A percentile compares a stretch with the other conserved stretches of the same genome.
Conservation (phyloP, 2,797 vertebrate genomes). For the Silurus aristotelis region DNA sequence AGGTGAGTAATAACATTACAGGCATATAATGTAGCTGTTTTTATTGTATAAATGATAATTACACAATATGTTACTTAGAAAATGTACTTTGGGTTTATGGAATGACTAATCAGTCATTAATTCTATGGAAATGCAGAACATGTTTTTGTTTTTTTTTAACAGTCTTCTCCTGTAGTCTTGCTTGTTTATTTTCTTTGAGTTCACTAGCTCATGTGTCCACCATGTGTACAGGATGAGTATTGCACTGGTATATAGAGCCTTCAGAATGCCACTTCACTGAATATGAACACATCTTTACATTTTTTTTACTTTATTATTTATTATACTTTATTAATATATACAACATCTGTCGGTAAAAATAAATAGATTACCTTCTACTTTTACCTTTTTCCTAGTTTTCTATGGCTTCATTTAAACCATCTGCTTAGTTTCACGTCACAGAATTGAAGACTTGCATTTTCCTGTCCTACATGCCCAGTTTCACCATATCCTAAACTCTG, state of each 20-base stretch:
- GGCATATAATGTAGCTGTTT: not conserved
- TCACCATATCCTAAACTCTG: not conserved
- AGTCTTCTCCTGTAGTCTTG: not conserved
- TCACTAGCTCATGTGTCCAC: conserved; percentile 92
- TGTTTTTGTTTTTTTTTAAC: too few species aligned
- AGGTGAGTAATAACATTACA: not conserved
- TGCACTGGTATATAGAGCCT: conserved; percentile 52
- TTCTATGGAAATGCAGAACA: not conserved
- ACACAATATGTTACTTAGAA: not conserved
- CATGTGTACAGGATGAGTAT: conserved; percentile 71
- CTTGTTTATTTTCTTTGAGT: not conserved
- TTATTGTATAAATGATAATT: not conserved
- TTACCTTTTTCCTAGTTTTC: not conserved
- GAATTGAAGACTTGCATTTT: not conserved
- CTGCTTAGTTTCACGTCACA: not conserved
- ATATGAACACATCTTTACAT: not conserved
- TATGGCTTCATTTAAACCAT: not conserved
- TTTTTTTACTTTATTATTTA: too few species aligned
- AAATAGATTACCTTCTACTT: not conserved
- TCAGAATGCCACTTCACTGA: not conserved
- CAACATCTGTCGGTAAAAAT: not conserved
- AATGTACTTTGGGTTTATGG: not conserved
- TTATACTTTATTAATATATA: too few species aligned
- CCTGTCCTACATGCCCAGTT: not conserved
- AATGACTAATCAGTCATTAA: not conserved